Percentiles rank a stretch among this genome's conserved stretches.
Conservation (phyloP, 2,113 vertebrate species). For the Philantomba maxwellii region DNA sequence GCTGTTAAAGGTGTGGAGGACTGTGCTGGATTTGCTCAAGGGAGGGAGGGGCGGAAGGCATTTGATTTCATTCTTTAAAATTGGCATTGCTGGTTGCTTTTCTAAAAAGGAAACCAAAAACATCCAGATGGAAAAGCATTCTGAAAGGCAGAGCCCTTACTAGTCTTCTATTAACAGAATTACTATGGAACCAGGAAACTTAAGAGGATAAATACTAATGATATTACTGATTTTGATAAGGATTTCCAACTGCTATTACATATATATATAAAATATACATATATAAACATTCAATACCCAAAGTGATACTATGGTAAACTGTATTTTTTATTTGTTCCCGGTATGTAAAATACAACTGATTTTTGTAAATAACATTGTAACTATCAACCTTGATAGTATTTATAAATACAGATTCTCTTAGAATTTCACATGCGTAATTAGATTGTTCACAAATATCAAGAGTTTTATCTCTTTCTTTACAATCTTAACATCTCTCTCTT, state of each 20-base stretch:
- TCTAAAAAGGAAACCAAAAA: constrained; percentile 67
- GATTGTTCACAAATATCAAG: background rate
- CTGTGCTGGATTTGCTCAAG: constrained; percentile 77
- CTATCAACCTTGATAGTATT: background rate
- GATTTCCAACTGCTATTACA: background rate
- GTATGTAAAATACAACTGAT: background rate
- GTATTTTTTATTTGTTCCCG: background rate
- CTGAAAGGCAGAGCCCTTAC: background rate
- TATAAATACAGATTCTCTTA: background rate
- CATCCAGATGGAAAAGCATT: background rate
- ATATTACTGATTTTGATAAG: background rate
- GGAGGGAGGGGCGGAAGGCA: constrained; percentile 78
- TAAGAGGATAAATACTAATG: background rate
- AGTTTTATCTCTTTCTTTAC: background rate
- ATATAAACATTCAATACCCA: background rate
- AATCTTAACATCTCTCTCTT: background rate
- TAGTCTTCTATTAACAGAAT: background rate
- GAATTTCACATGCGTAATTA: background rate
- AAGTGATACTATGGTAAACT: background rate
- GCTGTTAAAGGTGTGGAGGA: constrained; percentile 84
- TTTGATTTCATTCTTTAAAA: constrained; percentile 81
- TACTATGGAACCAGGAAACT: background rate
- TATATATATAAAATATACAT: background rate
- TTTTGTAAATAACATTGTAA: background rate
- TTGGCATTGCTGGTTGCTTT: constrained; percentile 73